These are phyloP conservation scores for Merluccius polli DNA, from an alignment of 2,797 vertebrate species.

Conservation along the genomic window DNA sequence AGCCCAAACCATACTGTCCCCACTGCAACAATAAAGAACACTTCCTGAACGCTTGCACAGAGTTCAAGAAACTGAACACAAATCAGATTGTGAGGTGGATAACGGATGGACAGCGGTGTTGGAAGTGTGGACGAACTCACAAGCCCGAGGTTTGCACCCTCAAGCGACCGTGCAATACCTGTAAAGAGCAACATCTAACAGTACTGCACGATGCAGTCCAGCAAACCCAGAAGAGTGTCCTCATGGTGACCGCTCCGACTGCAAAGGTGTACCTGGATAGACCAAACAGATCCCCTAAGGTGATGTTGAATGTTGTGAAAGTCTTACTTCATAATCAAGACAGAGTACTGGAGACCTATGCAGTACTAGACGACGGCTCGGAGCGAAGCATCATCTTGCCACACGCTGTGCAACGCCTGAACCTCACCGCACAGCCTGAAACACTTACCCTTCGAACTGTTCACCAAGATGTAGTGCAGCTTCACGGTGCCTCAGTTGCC, in stretches of 20 bases:
- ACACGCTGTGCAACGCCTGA: background rate
- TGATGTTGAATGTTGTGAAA: slow-evolving; percentile 39
- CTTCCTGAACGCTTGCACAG: slow-evolving; percentile 23
- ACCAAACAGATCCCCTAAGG: slow-evolving; percentile 26
- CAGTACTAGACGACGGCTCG: slow-evolving; percentile 11
- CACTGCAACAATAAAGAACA: slow-evolving; percentile 22
- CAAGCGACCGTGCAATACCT: background rate
- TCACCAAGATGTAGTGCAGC: background rate
- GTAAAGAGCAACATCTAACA: slow-evolving; percentile 35
- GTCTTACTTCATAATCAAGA: slow-evolving; percentile 19
- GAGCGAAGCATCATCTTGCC: slow-evolving; percentile 4
- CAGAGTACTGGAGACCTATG: background rate
- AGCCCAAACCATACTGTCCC: slow-evolving; percentile 20
- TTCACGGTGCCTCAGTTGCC: background rate
- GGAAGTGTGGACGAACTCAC: slow-evolving; percentile 30
- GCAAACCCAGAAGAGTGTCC: slow-evolving; percentile 4
- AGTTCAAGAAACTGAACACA: slow-evolving; percentile 25
- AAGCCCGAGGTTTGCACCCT: background rate
- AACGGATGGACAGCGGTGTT: slow-evolving; percentile 18
- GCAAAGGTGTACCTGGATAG: slow-evolving; percentile 24
- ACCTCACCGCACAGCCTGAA: background rate
- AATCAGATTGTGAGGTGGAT: slow-evolving; percentile 16
- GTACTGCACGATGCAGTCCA: slow-evolving; percentile 29
- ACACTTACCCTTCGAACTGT: background rate
- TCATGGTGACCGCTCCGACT: slow-evolving; percentile 7